phyloP scores from a whole-genome alignment of 2,888 invertebrate genomes.

The Drosophila longiperda region DNA sequence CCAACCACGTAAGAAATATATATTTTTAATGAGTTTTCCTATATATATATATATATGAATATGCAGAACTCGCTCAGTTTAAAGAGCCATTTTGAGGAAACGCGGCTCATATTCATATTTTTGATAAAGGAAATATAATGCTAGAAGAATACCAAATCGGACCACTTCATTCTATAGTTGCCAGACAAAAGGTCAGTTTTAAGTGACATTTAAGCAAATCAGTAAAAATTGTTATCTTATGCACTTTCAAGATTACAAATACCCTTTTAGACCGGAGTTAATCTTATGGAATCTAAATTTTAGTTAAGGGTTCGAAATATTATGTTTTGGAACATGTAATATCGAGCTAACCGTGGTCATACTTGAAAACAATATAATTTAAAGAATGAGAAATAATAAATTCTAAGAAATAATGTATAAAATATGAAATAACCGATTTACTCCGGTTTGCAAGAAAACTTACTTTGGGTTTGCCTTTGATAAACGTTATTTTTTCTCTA shows the following conservation, averaged over 20 bases:
- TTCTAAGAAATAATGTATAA: background rate
- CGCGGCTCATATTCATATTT: fast-evolving
- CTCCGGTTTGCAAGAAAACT: background rate
- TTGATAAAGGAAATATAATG: background rate
- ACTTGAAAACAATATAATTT: background rate
- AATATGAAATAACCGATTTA: background rate
- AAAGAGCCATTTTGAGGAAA: background rate
- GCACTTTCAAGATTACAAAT: background rate
- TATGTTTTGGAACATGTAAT: background rate
- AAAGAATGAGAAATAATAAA: background rate
- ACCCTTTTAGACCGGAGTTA: background rate
- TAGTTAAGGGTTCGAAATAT: background rate
- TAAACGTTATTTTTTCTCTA: background rate
- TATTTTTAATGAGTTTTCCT: background rate
- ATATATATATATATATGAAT: background rate
- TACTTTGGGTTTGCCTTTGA: background rate
- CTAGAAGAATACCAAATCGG: background rate
- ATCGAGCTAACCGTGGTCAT: background rate
- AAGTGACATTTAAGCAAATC: too few species aligned
- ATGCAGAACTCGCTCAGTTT: background rate
- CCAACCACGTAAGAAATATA: background rate
- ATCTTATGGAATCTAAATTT: background rate
- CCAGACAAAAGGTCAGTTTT: background rate
- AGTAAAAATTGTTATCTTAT: background rate
- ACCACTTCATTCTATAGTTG: background rate